These are phyloP conservation scores for Rhinoderma darwinii DNA, from an alignment of 2,113 vertebrate species.

Conservation along the genomic window DNA sequence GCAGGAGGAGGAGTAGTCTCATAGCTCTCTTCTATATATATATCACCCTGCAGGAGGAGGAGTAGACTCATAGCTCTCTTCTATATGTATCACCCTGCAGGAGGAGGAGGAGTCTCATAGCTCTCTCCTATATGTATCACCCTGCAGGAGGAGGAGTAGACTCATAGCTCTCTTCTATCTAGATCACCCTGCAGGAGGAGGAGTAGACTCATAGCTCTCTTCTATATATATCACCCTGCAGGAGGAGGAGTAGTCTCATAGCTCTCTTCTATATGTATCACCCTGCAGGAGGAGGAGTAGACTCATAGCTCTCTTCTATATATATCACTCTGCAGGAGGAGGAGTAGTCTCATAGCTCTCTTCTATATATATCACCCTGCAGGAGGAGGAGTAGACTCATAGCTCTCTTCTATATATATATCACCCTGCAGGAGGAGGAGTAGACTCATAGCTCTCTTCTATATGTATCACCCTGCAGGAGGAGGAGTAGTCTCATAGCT, in stretches of 20 bases:
- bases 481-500: background rate
- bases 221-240: background rate
- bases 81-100: background rate
- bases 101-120: background rate
- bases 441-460: background rate
- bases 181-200: conserved; percentile 6
- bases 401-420: background rate
- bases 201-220: background rate
- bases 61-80: background rate
- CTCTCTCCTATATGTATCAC: background rate
- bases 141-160: background rate
- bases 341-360: background rate
- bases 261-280: conserved; percentile 12
- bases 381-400: background rate
- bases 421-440: background rate
- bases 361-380: background rate
- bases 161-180: background rate
- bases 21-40: background rate
- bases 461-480: conserved; percentile 9
- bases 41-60: background rate
- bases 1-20: background rate
- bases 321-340: background rate
- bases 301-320: background rate
- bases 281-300: background rate
- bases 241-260: conserved; percentile 9